These are phyloP conservation scores for Drosophila murphyi DNA, from an alignment of 1,140 invertebrate genomes.

Conservation along the genomic window DNA sequence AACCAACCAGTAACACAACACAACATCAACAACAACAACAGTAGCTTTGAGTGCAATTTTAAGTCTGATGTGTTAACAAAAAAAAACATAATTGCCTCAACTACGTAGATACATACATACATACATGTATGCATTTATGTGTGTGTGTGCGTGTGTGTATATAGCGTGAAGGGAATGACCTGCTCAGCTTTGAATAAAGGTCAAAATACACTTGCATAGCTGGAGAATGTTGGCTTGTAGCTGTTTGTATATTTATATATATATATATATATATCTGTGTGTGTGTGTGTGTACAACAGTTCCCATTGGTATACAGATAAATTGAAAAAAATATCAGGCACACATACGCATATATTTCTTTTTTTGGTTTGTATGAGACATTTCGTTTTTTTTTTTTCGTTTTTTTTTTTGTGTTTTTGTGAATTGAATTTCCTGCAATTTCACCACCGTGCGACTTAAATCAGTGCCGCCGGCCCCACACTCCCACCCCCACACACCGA, in stretches of 20 bases:
- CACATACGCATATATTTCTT: background rate
- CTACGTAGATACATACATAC: slow-evolving; percentile 1
- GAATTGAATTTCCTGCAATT: slow-evolving; percentile 82
- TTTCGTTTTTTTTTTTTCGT: slow-evolving; percentile 26
- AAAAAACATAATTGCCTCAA: slow-evolving; percentile 36
- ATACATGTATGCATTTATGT: slow-evolving; percentile 6
- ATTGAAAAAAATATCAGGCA: background rate
- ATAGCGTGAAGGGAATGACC: slow-evolving; percentile 68
- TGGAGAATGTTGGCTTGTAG: background rate
- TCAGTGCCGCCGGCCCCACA: slow-evolving; percentile 15
- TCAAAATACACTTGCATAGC: slow-evolving; percentile 65
- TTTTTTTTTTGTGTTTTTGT: slow-evolving; percentile 44
- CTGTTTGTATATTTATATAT: background rate
- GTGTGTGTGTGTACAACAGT: slow-evolving; percentile 23
- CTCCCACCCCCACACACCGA: no score
- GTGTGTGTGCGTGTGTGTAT: slow-evolving; percentile 22
- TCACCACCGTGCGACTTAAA: slow-evolving; percentile 55
- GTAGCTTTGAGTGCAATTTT: slow-evolving; percentile 8
- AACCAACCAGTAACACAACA: background rate
- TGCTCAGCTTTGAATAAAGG: slow-evolving; percentile 65
- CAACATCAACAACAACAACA: background rate
- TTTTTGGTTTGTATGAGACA: slow-evolving; percentile 11
- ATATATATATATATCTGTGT: background rate
- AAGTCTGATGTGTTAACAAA: slow-evolving; percentile 28
- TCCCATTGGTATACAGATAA: slow-evolving; percentile 35